These are phyloP conservation scores for Cryptocheilus praepositus DNA, from an alignment of 2,888 invertebrate species.

Conservation along the genomic window DNA sequence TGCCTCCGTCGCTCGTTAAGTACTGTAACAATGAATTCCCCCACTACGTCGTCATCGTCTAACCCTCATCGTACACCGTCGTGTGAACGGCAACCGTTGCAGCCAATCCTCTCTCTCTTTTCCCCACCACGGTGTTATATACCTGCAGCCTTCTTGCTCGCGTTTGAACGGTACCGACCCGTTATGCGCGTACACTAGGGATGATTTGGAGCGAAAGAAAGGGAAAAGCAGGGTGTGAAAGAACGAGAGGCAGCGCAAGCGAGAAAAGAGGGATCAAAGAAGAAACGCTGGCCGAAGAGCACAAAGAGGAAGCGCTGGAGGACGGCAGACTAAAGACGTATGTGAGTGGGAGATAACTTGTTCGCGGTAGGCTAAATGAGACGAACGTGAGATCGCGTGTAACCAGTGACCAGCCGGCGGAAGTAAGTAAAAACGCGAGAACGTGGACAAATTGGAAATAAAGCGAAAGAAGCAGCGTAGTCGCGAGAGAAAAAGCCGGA, in stretches of 20 bases:
- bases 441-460: constrained; percentile 6
- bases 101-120: constrained; percentile 45
- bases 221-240: constrained; percentile 6
- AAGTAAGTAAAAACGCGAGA: background rate
- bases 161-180: constrained; percentile 8
- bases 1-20: constrained; percentile 68
- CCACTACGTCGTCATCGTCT: constrained; percentile 41
- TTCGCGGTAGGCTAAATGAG: constrained; percentile 3
- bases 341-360: background rate
- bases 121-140: constrained; percentile 37
- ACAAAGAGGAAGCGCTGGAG: background rate
- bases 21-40: constrained; percentile 65
- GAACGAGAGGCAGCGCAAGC: background rate
- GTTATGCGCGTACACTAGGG: constrained; percentile 1
- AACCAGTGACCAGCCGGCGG: background rate
- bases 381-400: too few species aligned
- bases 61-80: constrained; percentile 37
- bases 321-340: background rate
- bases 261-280: background rate
- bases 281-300: background rate
- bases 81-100: constrained; percentile 36
- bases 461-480: background rate
- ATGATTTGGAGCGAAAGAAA: constrained; percentile 1
- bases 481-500: background rate
- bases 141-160: constrained; percentile 4